Conservation (phyloP, 2,113 vertebrate species). For the Oriolus oriolus region DNA sequence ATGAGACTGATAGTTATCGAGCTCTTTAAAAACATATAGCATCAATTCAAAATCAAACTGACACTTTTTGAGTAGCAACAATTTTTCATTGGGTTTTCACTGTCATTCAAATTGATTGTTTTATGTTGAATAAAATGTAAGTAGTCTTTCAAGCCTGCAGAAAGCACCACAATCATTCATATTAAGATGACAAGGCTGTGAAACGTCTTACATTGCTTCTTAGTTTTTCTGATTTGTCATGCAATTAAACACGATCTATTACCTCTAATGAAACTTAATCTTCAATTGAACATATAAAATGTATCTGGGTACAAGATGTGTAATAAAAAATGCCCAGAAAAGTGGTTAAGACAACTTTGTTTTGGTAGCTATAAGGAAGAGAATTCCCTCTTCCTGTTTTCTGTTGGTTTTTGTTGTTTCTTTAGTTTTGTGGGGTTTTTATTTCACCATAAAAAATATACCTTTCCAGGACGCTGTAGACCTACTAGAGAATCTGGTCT, state of each 20-base stretch:
- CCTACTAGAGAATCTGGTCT: neutral
- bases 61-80: neutral
- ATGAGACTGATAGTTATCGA: neutral
- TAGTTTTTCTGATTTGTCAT: neutral
- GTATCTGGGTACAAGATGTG: neutral
- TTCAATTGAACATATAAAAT: neutral
- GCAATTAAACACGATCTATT: neutral
- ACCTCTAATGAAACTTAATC: neutral
- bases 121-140: neutral
- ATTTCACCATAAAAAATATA: neutral
- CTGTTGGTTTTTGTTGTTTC: neutral
- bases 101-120: neutral
- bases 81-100: neutral
- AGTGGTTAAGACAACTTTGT: neutral
- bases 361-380: neutral
- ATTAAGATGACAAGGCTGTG: neutral
- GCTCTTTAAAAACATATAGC: neutral
- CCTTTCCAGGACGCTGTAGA: neutral
- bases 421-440: neutral
- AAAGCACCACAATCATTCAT: neutral
- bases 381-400: rapidly evolving
- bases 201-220: neutral
- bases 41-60: neutral
- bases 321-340: neutral
- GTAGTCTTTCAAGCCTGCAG: neutral